These are phyloP conservation scores for Cebus imitator DNA, from an alignment of 2,113 vertebrate genomes.

Conservation along the genomic window DNA sequence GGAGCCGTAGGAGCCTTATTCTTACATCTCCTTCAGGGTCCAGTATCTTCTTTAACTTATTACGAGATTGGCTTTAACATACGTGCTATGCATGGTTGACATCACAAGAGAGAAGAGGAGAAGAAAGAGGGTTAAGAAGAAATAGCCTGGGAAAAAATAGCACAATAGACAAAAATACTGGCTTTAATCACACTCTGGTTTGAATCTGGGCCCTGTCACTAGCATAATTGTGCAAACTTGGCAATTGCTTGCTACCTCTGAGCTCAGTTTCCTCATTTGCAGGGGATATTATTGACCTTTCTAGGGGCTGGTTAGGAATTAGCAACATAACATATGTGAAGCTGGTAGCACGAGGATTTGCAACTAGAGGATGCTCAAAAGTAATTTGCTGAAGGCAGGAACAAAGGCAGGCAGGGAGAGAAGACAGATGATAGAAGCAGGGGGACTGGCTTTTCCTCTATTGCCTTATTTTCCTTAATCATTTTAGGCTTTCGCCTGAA, in stretches of 20 bases:
- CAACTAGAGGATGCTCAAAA: background rate
- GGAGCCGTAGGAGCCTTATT: background rate
- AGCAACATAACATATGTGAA: background rate
- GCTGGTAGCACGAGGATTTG: background rate
- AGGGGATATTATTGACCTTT: background rate
- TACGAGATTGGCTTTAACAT: slow-evolving; percentile 6
- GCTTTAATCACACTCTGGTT: background rate
- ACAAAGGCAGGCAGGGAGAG: background rate
- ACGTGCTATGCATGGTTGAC: background rate
- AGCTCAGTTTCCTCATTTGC: background rate
- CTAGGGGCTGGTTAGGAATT: background rate
- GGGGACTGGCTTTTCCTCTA: background rate
- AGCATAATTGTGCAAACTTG: background rate
- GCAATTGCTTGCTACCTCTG: background rate
- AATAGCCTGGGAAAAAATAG: background rate
- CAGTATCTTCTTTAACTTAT: background rate
- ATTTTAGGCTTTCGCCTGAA: background rate
- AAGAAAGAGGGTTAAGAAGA: background rate
- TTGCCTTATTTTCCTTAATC: background rate
- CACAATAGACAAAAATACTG: background rate
- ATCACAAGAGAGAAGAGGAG: background rate
- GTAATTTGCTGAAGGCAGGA: background rate
- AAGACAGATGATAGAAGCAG: background rate
- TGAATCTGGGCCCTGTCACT: background rate
- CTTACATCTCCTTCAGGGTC: background rate